Evolutionary conservation across 2,888 invertebrate species (phyloP).

Genomic region (Spisula subtruncata): DNA sequence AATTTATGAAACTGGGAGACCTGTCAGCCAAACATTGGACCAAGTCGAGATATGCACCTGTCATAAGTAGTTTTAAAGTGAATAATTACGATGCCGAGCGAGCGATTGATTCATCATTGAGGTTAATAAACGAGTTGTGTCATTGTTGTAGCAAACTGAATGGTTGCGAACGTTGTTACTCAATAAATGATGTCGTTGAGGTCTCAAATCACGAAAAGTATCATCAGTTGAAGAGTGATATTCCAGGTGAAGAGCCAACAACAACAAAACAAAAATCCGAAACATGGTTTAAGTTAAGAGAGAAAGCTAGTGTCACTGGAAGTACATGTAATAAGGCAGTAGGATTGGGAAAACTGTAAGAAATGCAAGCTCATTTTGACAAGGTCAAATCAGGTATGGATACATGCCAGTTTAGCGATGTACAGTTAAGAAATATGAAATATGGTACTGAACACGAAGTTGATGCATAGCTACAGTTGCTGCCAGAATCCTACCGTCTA

Average conservation of each 20-base stretch:
- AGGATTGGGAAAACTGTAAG: constrained; percentile 11
- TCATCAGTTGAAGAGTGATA: neutral
- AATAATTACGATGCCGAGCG: neutral
- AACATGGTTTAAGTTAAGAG: constrained; percentile 20
- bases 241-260: neutral
- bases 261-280: constrained; percentile 24
- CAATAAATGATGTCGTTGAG: neutral
- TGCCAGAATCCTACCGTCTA: neutral
- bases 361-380: constrained; percentile 27
- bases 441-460: constrained; percentile 16
- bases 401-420: neutral
- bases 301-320: neutral
- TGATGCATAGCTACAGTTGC: constrained; percentile 16
- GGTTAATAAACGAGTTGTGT: neutral
- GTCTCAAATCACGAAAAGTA: neutral
- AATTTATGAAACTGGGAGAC: neutral
- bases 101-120: neutral
- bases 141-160: neutral
- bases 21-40: neutral
- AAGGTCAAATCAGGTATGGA: neutral
- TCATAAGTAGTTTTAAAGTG: neutral
- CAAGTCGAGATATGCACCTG: neutral
- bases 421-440: neutral
- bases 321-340: constrained; percentile 29
- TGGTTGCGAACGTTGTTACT: neutral